Evolutionary conservation across 2,113 vertebrate species (phyloP).

Genomic region (Hypomesus transpacificus): DNA sequence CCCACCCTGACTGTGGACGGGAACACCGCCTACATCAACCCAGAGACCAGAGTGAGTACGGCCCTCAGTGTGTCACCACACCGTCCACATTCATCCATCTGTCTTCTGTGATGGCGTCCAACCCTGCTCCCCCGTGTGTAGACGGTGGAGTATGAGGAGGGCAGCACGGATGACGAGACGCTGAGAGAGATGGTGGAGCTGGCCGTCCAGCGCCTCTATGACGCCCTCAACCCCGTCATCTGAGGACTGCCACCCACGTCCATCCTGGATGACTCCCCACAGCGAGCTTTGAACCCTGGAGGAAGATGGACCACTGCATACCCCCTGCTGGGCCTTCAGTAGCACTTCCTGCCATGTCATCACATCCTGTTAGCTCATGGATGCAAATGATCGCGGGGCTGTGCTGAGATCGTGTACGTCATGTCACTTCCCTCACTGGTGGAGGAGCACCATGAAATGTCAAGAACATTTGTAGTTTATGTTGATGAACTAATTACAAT

Average conservation of each 20-base stretch:
- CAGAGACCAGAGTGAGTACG: conserved; percentile 82
- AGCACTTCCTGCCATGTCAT: neutral
- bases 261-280: neutral
- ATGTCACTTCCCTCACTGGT: neutral
- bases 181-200: conserved; percentile 89
- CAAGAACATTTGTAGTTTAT: neutral
- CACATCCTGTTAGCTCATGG: neutral
- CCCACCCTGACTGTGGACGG: conserved; percentile 84
- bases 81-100: neutral
- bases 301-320: neutral
- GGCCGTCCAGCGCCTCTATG: conserved; percentile 84
- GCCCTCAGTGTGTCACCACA: neutral
- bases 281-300: neutral
- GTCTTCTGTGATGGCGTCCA: neutral
- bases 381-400: too few relatives aligned
- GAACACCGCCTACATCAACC: conserved; percentile 78
- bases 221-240: conserved; percentile 80
- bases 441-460: neutral
- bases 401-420: neutral
- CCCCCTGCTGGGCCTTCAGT: neutral
- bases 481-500: neutral
- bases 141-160: conserved; percentile 81
- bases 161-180: conserved; percentile 82
- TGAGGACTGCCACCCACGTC: conserved; percentile 49
- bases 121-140: conserved; percentile 55